Percentiles rank a stretch among this genome's conserved stretches.
Evolutionary conservation across 2,888 invertebrate genomes (phyloP).

Genomic region (Drosophila prolongata): DNA sequence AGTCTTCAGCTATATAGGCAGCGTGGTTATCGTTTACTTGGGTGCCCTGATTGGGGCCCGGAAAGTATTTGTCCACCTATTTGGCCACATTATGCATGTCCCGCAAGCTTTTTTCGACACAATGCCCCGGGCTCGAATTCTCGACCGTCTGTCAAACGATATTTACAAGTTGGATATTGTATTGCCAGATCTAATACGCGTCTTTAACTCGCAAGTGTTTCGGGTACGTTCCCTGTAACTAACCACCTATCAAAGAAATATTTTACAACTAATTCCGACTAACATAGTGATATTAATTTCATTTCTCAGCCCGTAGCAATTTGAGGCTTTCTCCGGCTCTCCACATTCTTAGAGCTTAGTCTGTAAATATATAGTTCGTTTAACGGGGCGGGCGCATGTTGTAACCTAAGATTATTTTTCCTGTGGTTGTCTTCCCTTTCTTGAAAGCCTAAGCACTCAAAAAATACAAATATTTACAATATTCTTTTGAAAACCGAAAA

Average conservation of each 20-base stretch:
- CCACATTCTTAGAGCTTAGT: conserved; percentile 9
- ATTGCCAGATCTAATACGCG: conserved; percentile 83
- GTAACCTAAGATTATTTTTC: conserved; percentile 26
- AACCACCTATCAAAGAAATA: conserved; percentile 21
- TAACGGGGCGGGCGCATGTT: conserved; percentile 39
- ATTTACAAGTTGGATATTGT: conserved; percentile 86
- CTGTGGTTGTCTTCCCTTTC: conserved; percentile 38
- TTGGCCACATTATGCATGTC: conserved; percentile 85
- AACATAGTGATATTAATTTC: conserved; percentile 24
- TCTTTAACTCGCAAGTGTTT: conserved; percentile 64
- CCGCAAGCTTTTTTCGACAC: conserved; percentile 87
- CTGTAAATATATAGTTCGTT: conserved; percentile 14
- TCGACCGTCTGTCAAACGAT: conserved; percentile 87
- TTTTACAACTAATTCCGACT: conserved; percentile 25
- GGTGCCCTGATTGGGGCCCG: conserved; percentile 85
- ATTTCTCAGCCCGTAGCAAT: conserved; percentile 50
- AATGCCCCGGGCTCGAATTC: conserved; percentile 87
- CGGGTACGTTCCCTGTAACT: conserved; percentile 80
- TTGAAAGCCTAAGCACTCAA: too few relatives aligned
- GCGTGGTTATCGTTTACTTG: conserved; percentile 83
- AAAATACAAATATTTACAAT: too few relatives aligned
- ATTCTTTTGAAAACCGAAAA: too few relatives aligned
- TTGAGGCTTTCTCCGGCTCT: conserved; percentile 29
- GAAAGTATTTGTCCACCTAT: conserved; percentile 85
- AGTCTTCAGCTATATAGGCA: conserved; percentile 77